Conservation (phyloP, 2,797 vertebrate species). For the Crenichthys baileyi region DNA sequence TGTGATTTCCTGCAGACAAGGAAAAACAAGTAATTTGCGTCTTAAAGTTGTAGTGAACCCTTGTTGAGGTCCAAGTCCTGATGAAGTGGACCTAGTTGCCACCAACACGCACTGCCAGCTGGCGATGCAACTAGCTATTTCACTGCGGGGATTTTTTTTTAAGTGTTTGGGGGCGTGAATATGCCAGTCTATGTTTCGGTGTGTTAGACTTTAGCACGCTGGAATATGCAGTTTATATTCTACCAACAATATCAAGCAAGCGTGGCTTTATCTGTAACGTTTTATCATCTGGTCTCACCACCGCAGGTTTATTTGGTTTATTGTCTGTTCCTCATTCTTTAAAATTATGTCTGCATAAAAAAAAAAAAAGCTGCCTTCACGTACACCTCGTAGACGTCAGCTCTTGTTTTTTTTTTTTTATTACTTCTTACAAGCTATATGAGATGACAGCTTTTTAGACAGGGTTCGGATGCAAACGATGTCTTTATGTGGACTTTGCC, state of each 20-base stretch:
- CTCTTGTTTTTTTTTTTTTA: not conserved
- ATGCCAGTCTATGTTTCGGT: not conserved
- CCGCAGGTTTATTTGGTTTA: not conserved
- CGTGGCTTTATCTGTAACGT: not conserved
- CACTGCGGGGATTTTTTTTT: not conserved
- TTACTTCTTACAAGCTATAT: not conserved
- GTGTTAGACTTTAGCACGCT: not conserved
- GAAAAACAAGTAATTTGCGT: slow-evolving; percentile 66
- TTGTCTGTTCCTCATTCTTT: slow-evolving; percentile 36
- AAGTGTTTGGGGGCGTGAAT: not conserved
- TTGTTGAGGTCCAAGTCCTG: slow-evolving; percentile 60
- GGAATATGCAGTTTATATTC: not conserved
- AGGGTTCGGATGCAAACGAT: not conserved
- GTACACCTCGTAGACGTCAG: not conserved
- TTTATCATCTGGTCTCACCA: slow-evolving; percentile 33
- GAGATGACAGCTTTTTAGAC: not conserved
- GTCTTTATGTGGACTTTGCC: not conserved
- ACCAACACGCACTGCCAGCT: not conserved
- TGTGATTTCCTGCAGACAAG: slow-evolving; percentile 85
- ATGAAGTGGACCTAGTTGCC: not conserved
- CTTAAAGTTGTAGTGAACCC: slow-evolving; percentile 78
- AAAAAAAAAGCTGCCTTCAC: slow-evolving; percentile 11
- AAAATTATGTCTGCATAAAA: not conserved
- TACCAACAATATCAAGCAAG: too few species aligned
- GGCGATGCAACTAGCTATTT: not conserved